These are phyloP conservation scores for Aurelia sp. DNA, from an alignment of 30 jellyfish, hydroid and myxozoan genomes.

Conservation along the genomic window DNA sequence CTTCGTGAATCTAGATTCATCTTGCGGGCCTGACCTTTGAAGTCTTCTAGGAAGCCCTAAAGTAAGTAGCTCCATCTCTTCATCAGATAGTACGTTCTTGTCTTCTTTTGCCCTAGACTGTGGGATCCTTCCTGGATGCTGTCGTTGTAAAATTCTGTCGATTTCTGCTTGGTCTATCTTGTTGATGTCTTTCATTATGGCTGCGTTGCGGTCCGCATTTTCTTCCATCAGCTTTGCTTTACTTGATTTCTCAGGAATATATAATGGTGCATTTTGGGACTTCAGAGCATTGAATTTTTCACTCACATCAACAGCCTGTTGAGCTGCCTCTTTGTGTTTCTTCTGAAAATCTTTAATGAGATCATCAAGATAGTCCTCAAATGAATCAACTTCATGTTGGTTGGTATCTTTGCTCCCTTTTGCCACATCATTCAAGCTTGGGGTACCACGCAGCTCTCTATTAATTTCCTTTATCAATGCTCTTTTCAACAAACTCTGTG, in stretches of 20 bases:
- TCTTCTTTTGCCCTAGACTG: not conserved
- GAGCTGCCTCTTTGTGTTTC: too few relatives aligned
- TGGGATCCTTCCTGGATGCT: not conserved
- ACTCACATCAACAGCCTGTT: too few relatives aligned
- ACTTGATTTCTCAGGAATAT: not conserved
- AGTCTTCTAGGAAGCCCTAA: not conserved
- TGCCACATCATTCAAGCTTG: too few relatives aligned
- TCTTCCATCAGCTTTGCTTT: too few relatives aligned
- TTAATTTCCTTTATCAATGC: conserved; percentile 37
- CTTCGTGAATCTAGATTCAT: not conserved
- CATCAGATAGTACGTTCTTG: not conserved
- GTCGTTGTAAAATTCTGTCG: not conserved
- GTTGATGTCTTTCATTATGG: not conserved
- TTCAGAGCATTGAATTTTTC: not conserved
- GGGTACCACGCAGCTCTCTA: conserved; percentile 4
- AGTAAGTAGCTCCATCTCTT: not conserved
- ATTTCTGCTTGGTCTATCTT: not conserved
- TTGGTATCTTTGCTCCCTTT: too few relatives aligned
- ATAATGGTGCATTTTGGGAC: not conserved
- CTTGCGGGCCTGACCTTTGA: not conserved
- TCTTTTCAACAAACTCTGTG: conserved; percentile 8
- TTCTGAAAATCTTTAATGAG: too few relatives aligned
- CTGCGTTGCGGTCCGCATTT: too few relatives aligned
- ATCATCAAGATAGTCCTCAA: too few relatives aligned
- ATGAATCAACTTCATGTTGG: too few relatives aligned